Base-by-base conservation (phyloP, 2,113 vertebrate genomes). In the Penelope pileata region DNA sequence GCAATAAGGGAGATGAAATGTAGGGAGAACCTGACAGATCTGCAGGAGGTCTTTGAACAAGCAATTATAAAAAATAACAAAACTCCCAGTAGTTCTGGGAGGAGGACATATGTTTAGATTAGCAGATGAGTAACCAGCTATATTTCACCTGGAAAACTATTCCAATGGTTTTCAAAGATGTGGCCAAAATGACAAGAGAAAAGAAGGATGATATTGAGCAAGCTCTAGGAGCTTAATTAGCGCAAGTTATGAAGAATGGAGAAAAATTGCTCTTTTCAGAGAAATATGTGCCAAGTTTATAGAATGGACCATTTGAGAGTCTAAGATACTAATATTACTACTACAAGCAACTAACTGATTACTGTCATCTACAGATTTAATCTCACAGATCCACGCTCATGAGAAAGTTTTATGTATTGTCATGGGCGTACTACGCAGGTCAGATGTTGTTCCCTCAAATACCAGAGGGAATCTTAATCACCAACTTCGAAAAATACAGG, bases 311-410 rank as follows among this genome's bases (percentile, higher is more conserved):
- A 17, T 43, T 74, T 38, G 14, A 42, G 67, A 77, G 62, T 27
- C 40, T 73, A 32, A 32, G 53, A 56, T 40, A 23, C 4, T 54
- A 30, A n/a, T 29, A 47, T 10, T 42, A 7, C 1, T 9, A 10
- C 51, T 82, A 58, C 27, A 56, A 75, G 66, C 26, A 94, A 16
- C 15, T 91, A 69, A 94, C 83, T 74, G 56, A 16, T 91, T 95
- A 48, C 66, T 95, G 92, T 86, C 83, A 93, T 79, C 88, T 96
- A 63, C 56, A 96, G 88, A 84, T 43, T 36, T 74, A 26, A 67
- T 47, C 16, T 92, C 45, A 72, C 47, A 84, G 30, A 38, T 59
- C 29, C 21, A 63, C 24, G 26, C 0, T 64, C 26, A 78, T 42
- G 30, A 81, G n/a, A 23, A 84, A 72, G 12, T 56, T 93, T 88